A percentile compares a stretch with the other conserved stretches of the same genome.
phyloP scores from a whole-genome alignment of 92 coral and sea anemone species.

The Chrysogorgia sp. region DNA sequence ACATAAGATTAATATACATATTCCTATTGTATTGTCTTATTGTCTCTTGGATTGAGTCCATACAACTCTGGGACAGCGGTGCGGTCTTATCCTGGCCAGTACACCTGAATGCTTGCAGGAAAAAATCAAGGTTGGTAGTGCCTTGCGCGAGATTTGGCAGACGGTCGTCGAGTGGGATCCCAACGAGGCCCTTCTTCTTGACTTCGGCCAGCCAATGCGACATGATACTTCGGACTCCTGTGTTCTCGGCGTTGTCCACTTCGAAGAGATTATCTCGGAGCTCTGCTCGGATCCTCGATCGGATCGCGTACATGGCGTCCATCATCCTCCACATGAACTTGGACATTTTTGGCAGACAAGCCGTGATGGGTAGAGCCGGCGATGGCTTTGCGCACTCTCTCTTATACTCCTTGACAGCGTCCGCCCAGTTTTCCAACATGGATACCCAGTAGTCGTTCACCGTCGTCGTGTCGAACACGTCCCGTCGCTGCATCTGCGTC shows the following conservation, averaged over 20 bases:
- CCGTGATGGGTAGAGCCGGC: slow-evolving; percentile 5
- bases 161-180: slow-evolving; percentile 13
- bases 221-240: slow-evolving; percentile 25
- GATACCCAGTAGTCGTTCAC: slow-evolving; percentile 53
- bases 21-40: slow-evolving; percentile 25
- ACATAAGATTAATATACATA: slow-evolving; percentile 1
- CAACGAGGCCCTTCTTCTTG: slow-evolving; percentile 18
- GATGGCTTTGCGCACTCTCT: slow-evolving; percentile 38
- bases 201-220: slow-evolving; percentile 23
- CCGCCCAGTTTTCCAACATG: slow-evolving; percentile 68
- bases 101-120: slow-evolving; percentile 7
- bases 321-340: slow-evolving; percentile 61
- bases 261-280: slow-evolving; percentile 5
- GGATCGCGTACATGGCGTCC: slow-evolving; percentile 55
- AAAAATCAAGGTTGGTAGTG: slow-evolving; percentile 11
- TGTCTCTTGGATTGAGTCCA: not conserved
- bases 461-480: slow-evolving; percentile 9
- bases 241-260: slow-evolving; percentile 4
- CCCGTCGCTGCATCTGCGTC: slow-evolving; percentile 64
- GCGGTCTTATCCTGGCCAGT: not conserved
- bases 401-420: slow-evolving; percentile 43
- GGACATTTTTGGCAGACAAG: slow-evolving; percentile 57
- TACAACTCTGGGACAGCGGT: not conserved
- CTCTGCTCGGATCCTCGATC: slow-evolving; percentile 1
- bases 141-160: not conserved